Percentiles rank a stretch among this genome's conserved stretches.
Evolutionary conservation across 2,113 vertebrate genomes (phyloP).

Genomic region (Oriolus oriolus): DNA sequence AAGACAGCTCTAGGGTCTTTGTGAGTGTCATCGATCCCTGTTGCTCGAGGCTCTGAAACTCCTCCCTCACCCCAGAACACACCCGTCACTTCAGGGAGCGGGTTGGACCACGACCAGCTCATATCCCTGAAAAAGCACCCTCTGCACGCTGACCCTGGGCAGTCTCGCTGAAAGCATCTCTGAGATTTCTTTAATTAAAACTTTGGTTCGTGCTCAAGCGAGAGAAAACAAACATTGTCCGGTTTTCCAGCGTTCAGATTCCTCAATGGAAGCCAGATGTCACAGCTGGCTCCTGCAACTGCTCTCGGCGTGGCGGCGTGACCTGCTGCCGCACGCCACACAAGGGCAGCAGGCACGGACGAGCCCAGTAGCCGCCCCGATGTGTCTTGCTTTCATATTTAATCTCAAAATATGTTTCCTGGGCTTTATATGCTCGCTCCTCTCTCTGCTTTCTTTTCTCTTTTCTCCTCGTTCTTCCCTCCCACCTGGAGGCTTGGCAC

Average conservation of each 20-base stretch:
- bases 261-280: conserved; percentile 28
- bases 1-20: background rate
- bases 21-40: background rate
- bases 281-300: background rate
- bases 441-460: background rate
- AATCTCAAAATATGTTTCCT: background rate
- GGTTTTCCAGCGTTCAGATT: background rate
- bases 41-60: background rate
- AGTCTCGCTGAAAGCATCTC: background rate
- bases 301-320: background rate
- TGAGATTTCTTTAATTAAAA: conserved; percentile 29
- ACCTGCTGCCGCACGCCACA: background rate
- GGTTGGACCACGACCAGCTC: background rate
- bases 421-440: background rate
- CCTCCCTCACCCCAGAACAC: background rate
- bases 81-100: rapidly evolving
- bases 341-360: background rate
- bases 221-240: conserved; percentile 15
- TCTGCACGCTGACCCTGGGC: background rate
- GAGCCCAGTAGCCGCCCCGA: background rate
- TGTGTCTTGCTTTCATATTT: background rate
- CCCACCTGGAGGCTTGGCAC: background rate
- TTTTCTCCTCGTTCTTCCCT: background rate
- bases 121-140: background rate
- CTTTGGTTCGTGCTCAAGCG: background rate